Evolutionary conservation across 2,888 invertebrate species (phyloP).

Genomic region (Zootermopsis nevadensis): DNA sequence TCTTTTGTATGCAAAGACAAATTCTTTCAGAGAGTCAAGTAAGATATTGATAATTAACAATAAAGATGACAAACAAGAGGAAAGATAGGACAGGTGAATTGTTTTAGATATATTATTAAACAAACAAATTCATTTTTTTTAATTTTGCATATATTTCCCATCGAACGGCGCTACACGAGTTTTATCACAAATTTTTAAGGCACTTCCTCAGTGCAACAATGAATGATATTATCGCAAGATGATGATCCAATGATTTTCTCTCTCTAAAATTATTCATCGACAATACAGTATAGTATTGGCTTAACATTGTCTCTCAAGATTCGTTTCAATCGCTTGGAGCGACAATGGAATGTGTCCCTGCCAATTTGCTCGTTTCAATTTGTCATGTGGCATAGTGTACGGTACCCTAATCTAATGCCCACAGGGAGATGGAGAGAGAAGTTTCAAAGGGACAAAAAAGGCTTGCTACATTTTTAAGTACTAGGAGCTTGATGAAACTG

Average conservation of each 20-base stretch:
- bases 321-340: constrained; percentile 41
- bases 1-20: too few species aligned
- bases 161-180: constrained; percentile 55
- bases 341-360: constrained; percentile 53
- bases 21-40: too few species aligned
- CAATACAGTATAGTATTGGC: constrained; percentile 29
- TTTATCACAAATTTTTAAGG: constrained; percentile 55
- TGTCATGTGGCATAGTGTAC: constrained; percentile 47
- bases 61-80: neutral
- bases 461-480: constrained; percentile 50
- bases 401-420: constrained; percentile 49
- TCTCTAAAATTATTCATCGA: constrained; percentile 31
- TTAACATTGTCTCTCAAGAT: constrained; percentile 17
- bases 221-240: constrained; percentile 53
- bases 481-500: constrained; percentile 46
- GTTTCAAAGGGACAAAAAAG: constrained; percentile 46
- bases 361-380: constrained; percentile 46
- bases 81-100: neutral
- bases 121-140: constrained; percentile 45
- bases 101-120: neutral
- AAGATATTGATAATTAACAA: neutral
- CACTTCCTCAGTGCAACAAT: constrained; percentile 56
- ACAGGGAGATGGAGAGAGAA: constrained; percentile 48
- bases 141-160: constrained; percentile 54
- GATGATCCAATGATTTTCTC: constrained; percentile 48